Conservation (phyloP, 2,113 vertebrate species). For the Pterocles burchelli region DNA sequence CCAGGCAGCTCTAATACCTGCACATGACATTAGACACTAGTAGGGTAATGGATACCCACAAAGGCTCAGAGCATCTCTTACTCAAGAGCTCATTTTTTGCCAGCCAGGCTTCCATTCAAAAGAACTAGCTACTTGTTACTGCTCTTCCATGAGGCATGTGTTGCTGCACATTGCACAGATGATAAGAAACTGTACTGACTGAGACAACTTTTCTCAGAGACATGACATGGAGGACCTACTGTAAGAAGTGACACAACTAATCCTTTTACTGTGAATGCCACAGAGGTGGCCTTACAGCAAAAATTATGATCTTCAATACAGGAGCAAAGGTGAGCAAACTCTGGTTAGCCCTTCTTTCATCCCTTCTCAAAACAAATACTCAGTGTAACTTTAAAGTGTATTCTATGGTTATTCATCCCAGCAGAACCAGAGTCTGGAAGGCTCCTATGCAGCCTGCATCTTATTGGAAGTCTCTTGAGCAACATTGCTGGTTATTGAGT, state of each 20-base stretch:
- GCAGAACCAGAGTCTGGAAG: not conserved
- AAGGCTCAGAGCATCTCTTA: not conserved
- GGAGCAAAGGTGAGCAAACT: not conserved
- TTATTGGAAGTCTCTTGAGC: not conserved
- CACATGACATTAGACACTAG: not conserved
- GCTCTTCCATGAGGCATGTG: not conserved
- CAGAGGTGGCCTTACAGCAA: not conserved
- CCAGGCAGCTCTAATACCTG: not conserved
- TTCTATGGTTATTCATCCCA: not conserved
- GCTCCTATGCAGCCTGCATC: not conserved
- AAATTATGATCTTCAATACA: not conserved
- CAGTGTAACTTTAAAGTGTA: not conserved
- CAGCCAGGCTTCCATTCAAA: not conserved
- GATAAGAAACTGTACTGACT: not conserved
- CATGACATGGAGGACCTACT: not conserved
- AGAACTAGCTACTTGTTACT: not conserved
- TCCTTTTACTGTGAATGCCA: not conserved
- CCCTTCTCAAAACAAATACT: not conserved
- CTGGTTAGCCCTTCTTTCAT: not conserved
- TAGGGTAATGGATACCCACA: not conserved
- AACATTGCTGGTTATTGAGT: not conserved
- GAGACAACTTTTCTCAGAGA: not conserved
- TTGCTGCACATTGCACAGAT: not conserved
- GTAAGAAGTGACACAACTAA: not conserved
- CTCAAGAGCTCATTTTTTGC: not conserved